Percentiles rank a stretch among this genome's conserved stretches.
Conservation (phyloP, 2,113 vertebrate genomes). For the Dasyornis broadbenti region DNA sequence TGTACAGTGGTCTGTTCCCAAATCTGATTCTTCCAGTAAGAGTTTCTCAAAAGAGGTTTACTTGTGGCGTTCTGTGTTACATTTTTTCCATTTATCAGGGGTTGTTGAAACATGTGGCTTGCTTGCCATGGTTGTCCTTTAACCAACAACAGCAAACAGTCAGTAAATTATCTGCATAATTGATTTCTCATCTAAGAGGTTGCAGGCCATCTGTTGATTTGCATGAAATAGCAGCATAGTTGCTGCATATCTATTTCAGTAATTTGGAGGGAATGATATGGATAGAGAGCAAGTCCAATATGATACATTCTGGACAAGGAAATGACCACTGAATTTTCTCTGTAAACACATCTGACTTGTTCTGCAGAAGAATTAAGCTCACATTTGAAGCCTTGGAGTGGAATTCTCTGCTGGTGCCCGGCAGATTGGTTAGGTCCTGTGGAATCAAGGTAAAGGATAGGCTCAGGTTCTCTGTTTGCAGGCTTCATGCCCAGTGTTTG, state of each 20-base stretch:
- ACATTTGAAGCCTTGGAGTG: background rate
- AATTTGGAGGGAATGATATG: background rate
- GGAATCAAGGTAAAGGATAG: background rate
- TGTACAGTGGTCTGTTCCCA: background rate
- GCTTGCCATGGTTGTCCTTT: background rate
- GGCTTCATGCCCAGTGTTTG: background rate
- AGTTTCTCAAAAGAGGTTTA: background rate
- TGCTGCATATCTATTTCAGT: background rate
- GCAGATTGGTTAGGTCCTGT: background rate
- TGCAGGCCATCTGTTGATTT: background rate
- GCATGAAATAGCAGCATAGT: background rate
- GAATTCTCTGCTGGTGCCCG: background rate
- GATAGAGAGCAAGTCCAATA: background rate
- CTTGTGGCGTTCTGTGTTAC: background rate
- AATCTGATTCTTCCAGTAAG: background rate
- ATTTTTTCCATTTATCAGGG: background rate
- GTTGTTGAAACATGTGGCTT: background rate
- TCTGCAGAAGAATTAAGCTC: background rate
- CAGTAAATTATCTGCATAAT: background rate
- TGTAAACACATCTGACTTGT: background rate
- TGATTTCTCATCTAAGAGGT: background rate
- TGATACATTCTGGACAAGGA: background rate
- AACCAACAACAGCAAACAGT: background rate
- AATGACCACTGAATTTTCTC: background rate
- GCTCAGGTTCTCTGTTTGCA: background rate